Percentiles rank a stretch among this genome's conserved stretches.
Conservation (phyloP, 2,113 vertebrate species). For the Etheostoma cragini region DNA sequence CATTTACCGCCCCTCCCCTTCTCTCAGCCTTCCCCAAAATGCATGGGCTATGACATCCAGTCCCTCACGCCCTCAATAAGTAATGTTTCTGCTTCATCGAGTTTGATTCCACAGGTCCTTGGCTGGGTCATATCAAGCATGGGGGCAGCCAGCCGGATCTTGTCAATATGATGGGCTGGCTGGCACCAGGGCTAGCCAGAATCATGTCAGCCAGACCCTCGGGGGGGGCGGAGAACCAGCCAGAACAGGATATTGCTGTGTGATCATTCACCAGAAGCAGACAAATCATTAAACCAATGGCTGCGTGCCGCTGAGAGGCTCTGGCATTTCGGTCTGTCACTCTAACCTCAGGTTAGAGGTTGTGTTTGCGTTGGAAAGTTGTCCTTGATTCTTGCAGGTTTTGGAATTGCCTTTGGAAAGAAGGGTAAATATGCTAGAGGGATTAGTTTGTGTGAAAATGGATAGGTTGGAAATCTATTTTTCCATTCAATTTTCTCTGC, state of each 20-base stretch:
- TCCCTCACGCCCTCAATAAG: constrained; percentile 56
- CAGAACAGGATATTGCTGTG: constrained; percentile 76
- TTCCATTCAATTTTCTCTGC: neutral
- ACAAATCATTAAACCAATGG: constrained; percentile 78
- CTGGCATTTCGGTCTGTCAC: constrained; percentile 50
- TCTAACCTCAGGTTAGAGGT: constrained; percentile 43
- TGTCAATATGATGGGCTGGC: constrained; percentile 66
- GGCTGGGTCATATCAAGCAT: constrained; percentile 48
- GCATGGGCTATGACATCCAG: constrained; percentile 34
- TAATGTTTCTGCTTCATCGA: constrained; percentile 72
- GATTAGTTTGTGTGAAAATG: neutral
- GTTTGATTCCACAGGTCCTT: constrained; percentile 61
- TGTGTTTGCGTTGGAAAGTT: constrained; percentile 31
- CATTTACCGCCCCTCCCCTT: constrained; percentile 14
- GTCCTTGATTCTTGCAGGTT: neutral
- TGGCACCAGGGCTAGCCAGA: constrained; percentile 58
- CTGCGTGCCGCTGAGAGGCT: constrained; percentile 49
- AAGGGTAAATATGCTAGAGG: neutral
- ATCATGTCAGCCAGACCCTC: constrained; percentile 71
- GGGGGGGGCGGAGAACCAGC: constrained; percentile 51
- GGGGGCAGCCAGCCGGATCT: constrained; percentile 50
- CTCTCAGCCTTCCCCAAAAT: constrained; percentile 5
- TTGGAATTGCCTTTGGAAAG: constrained; percentile 10
- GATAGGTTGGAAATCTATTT: neutral
- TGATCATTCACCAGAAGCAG: constrained; percentile 76